Evolutionary conservation across 92 coral and sea anemone species (phyloP), one percentile per base, ranked within the genome.

Genomic region (Metridium senile): DNA sequence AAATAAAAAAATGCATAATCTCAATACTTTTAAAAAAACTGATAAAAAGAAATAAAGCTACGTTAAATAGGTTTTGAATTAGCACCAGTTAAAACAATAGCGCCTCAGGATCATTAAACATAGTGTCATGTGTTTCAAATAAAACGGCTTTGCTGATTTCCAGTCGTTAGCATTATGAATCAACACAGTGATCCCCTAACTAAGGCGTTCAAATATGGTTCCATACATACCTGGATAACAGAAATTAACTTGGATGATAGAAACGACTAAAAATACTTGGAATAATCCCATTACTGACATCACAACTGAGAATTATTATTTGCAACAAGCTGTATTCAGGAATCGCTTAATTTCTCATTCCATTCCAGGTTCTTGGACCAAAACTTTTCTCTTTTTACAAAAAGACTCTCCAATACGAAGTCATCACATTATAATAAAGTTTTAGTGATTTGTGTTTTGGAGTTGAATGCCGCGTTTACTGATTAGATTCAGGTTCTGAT

Each of bases 211-310:
- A 54, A 54, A 54, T 54, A 16, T 19, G 3, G 4, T 59, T 4
- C 4, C 26, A 22, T 59, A 59, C 65, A 26, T 59, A 59, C 65
- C 65, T 17, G 9, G 28, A 2, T 7, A 59, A 59, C 65, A 21
- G 22, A 26, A 7, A 59, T 21, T 59, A 16, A 59, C 28, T 59
- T 59, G 65, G 65, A 59, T 22, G 2, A 23, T 21, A 26, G 65
- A 59, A 23, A 59, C 11, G 11, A 59, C 11, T 1, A 59, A 13
- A 59, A 59, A 59, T 59, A 59, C 65, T 59, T 59, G 65, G 29
- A 59, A 59, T 59, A 26, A n/a, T 59, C 29, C 65, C 29, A 59
- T 59, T 23, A 54, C 25, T 54, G 61, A 54, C 25, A 21, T 54
- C 61, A 20, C 23, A 54, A 54, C 21, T 4, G 23, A 54, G 17